Evolutionary conservation across 2,113 vertebrate species (phyloP), one percentile per base, ranked within the genome.

Genomic region (Callospermophilus lateralis): DNA sequence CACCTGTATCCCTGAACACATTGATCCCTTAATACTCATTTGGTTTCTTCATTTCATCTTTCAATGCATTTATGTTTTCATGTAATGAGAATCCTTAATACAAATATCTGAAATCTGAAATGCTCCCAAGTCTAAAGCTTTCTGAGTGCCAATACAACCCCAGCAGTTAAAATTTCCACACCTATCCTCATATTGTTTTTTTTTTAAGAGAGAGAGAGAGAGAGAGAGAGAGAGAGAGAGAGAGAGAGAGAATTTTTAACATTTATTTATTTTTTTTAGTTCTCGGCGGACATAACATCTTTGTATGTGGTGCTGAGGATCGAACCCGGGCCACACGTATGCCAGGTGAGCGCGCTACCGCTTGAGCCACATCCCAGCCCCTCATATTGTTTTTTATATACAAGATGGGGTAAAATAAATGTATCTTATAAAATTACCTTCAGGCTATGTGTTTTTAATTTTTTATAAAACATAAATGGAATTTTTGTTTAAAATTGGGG

Each of bases 391-490:
- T 45, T 68, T 19, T 37, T 51, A 4, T 8, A 58, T n/a, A 8
- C 6, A 48, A 67, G 15, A 68, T n/a, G 5, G 51, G 22, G 24
- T n/a, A 34, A n/a, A 85, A 17, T 68, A n/a, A 37, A 68, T 51
- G 6, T 20, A 72, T 8, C 37, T 6, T 19, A 70, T 53, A 26
- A 37, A 53, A 24, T 48, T 6, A 86, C 22, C 22, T 51, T 72
- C n/a, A 37, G 24, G 37, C 22, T 87, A 37, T 28, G 5, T 73
- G 19, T n/a, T 39, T 16, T 39, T 16, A 63, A 4, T 8, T 2
- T 2, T 39, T 6, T 55, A 30, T 39, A 0, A 28, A 28, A 2
- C 26, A 30, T 11, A 9, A 30, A 8, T 39, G 0, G 2, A 39
- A 20, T 20, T 73, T 17, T 30, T 42, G 22, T 55, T 12, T 55